Evolutionary conservation across 1,140 invertebrate species (phyloP).

Genomic region (Danaus plexippus): DNA sequence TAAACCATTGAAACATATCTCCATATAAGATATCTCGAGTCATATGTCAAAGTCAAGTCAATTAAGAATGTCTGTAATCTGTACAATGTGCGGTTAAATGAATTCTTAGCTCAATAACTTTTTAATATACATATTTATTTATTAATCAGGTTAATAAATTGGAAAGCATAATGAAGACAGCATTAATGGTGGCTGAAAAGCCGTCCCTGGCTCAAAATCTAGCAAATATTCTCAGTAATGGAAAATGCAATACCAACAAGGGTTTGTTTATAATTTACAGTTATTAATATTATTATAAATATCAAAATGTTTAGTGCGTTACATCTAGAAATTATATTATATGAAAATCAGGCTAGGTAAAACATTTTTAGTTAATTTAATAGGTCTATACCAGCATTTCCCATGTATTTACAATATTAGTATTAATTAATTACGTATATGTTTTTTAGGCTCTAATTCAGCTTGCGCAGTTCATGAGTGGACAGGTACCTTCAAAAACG

Average conservation of each 20-base stretch:
- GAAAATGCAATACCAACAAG: constrained; percentile 86
- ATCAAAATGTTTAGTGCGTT: background rate
- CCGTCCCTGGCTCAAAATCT: constrained; percentile 96
- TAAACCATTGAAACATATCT: no score
- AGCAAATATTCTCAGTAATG: constrained; percentile 94
- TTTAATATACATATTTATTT: background rate
- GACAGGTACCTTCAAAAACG: constrained; percentile 84
- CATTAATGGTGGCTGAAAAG: constrained; percentile 99
- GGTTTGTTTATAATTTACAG: constrained; percentile 71
- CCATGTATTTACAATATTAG: no score
- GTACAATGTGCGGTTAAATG: no score
- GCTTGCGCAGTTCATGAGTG: constrained; percentile 96
- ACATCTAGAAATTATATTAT: no score
- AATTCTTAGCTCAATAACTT: no score
- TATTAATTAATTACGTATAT: no score
- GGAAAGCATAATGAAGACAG: constrained; percentile 91
- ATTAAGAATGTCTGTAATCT: no score
- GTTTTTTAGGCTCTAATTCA: constrained; percentile 82
- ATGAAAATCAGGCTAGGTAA: no score
- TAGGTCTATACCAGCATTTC: no score
- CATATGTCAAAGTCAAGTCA: no score
- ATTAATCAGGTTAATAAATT: constrained; percentile 60
- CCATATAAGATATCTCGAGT: background rate
- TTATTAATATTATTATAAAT: background rate
- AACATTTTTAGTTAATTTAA: no score